Evolutionary conservation across 53 echinoderm and acorn worm species (phyloP), one percentile per base, ranked within the genome.

Genomic region (Henricia sp.): DNA sequence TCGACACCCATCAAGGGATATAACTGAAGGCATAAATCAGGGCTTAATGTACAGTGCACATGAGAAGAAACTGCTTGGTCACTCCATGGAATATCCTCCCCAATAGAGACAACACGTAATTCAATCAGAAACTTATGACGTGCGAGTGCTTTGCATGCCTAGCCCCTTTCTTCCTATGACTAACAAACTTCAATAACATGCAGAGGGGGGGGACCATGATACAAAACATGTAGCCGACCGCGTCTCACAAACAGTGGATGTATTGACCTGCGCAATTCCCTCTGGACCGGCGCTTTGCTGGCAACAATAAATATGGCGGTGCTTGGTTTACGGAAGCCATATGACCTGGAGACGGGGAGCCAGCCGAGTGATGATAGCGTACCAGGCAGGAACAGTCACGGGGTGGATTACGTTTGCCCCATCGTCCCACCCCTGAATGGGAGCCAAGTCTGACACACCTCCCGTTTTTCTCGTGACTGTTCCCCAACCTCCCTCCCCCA

Each of bases 321-420:
- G 20, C 75, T 75, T 32, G 27, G 80, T 80, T 80, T 80, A 62
- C 62, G 34, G 64, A 62, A 30, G 64, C 63, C 80, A 80, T 52
- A 24, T 20, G 17, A 72, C 34, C 72, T 53, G 40, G 38, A n/a
- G n/a, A n/a, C 6, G 78, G 62, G 78, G 38, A 37, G 33, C 48
- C 44, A 64, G 17, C 35, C 13, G 40, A 58, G 41, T 76, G 76
- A 76, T 43, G 76, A 80, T 64, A 80, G 60, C 37, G 76, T 76
- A 58, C 76, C 76, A 76, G 76, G 76, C 76, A 64, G 80, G 50
- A 80, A 80, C 63, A 80, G 80, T 80, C 80, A 80, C 80, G 62
- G 65, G 80, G 80, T 80, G 44, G 62, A 40, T 64, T 56, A 34
- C 30, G 40, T 35, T 23, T 46, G 23, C 38, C 19, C 41, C 23